Evolutionary conservation across 2,113 vertebrate species (phyloP), one percentile per base, ranked within the genome.

Genomic region (Potamarius usumacintae): DNA sequence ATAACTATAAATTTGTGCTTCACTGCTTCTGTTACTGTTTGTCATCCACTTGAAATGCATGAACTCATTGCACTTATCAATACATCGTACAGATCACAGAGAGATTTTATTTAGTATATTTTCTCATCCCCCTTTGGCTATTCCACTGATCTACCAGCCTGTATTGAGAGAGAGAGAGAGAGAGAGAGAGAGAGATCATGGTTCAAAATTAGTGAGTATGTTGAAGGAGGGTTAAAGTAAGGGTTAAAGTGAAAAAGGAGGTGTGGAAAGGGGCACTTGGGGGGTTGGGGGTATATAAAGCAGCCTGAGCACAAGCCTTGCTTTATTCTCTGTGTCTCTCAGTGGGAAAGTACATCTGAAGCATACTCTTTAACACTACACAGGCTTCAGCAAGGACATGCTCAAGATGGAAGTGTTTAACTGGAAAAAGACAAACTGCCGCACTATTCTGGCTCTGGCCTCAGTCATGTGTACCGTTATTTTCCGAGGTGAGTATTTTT

Each of bases 401-500:
- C 77, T 87, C 72, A 85, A 55, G 69, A 90, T 90, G 89, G 78
- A 84, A 76, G 20, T 8, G 42, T 63, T 87, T 48, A 88, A 83
- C 57, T 57, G 78, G 18, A 88, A 62, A 76, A 82, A 25, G 57
- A 86, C 69, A 78, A 90, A 84, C 77, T 62, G 57, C 77, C 53
- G 60, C 34, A 76, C 48, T n/a, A 10, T 48, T 17, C 62, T 72
- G 52, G 27, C 67, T 17, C 20, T 77, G 30, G 63, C 74, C 62
- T 85, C 67, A 42, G 52, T 87, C 42, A 55, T 83, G 53, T 87
- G 85, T 57, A 25, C 71, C 9, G 2, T 65, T 57, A 27, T 83
- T 27, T 89, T 89, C 67, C 85, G 74, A 83, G 90, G 90, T 90
- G 78, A 90, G 90, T 82, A 34, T 20, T 53, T 60, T 87, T 81